Conservation (phyloP, 2,888 invertebrate species). For the Seira musarum region DNA sequence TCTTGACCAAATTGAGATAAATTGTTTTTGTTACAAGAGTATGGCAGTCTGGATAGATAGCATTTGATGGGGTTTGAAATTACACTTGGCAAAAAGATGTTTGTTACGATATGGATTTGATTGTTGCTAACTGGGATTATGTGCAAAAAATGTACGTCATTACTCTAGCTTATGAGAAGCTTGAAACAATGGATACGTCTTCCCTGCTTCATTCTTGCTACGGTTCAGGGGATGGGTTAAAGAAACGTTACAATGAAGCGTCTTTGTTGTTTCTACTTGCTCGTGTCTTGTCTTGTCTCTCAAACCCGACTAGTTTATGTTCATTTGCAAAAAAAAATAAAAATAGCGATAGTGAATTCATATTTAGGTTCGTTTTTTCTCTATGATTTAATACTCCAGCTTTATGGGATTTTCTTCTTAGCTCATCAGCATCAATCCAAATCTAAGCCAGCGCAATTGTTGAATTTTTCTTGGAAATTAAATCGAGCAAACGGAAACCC, state of each 20-base stretch:
- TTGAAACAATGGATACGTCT: too few relatives aligned
- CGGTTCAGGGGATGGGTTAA: neutral
- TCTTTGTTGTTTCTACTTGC: neutral
- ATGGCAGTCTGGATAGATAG: too few relatives aligned
- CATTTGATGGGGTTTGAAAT: too few relatives aligned
- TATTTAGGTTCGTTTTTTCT: neutral
- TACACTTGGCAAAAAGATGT: too few relatives aligned
- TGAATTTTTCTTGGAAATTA: too few relatives aligned
- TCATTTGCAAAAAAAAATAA: neutral
- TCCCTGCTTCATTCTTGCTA: neutral
- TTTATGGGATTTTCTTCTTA: slow-evolving; percentile 36
- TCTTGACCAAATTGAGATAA: too few relatives aligned
- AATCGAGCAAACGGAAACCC: slow-evolving; percentile 45
- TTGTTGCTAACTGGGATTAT: too few relatives aligned
- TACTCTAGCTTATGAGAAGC: too few relatives aligned
- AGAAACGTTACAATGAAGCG: neutral
- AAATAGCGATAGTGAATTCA: neutral
- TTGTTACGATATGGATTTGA: too few relatives aligned
- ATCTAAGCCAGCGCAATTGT: neutral
- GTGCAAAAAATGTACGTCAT: too few relatives aligned
- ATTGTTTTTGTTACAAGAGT: too few relatives aligned
- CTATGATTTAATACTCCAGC: neutral
- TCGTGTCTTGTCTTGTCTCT: neutral
- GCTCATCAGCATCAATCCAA: slow-evolving; percentile 22
- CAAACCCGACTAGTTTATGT: neutral